These are phyloP conservation scores for Actias luna DNA, from an alignment of 2,888 invertebrate species.

Conservation along the genomic window DNA sequence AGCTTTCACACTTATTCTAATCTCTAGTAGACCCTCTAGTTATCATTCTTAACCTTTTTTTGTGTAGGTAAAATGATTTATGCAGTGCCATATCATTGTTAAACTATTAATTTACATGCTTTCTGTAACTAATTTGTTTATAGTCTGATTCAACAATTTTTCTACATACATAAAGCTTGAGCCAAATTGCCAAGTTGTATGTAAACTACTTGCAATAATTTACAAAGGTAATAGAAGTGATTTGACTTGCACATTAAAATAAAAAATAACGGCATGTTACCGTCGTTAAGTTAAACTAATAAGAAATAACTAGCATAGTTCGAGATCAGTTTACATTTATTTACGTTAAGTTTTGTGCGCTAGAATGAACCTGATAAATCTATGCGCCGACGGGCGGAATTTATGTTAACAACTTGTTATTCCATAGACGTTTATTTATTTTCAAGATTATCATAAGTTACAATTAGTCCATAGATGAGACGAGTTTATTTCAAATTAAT, in stretches of 20 bases:
- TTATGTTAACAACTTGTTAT: conserved; percentile 1
- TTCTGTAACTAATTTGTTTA: no score
- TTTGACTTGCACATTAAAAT: background rate
- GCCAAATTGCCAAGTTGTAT: no score
- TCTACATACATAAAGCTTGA: no score
- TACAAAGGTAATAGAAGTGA: background rate
- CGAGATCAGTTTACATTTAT: background rate
- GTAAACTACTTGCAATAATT: background rate
- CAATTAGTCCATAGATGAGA: background rate
- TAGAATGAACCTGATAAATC: background rate
- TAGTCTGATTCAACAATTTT: no score
- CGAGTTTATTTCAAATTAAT: background rate
- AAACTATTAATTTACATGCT: no score
- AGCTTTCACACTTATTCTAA: no score
- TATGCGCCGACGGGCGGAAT: conserved; percentile 5
- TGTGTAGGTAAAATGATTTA: no score
- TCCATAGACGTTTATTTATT: background rate
- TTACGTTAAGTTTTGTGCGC: background rate
- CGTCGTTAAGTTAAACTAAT: background rate
- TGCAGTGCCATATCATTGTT: no score
- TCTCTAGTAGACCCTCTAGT: no score
- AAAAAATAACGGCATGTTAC: background rate
- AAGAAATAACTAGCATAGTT: background rate
- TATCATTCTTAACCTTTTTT: no score
- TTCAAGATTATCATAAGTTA: background rate